phyloP scores from a whole-genome alignment of 2,113 vertebrate species.

The Lipophrys pholis region DNA sequence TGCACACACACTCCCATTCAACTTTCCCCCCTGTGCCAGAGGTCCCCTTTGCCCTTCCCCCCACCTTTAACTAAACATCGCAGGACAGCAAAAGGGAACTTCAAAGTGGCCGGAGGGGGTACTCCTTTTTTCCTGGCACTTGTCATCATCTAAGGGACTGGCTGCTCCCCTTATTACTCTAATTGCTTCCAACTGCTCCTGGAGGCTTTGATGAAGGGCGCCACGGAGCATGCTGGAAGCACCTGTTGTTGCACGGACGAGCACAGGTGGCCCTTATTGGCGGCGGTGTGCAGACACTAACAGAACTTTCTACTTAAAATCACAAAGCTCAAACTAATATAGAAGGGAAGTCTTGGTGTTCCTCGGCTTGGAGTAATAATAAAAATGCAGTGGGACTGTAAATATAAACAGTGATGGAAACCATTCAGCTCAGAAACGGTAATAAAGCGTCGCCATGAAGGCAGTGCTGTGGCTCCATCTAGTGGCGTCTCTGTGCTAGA shows the following conservation, averaged over 20 bases:
- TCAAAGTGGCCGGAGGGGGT: constrained; percentile 83
- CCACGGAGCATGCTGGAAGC: constrained; percentile 79
- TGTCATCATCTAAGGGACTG: constrained; percentile 84
- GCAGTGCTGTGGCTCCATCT: constrained; percentile 72
- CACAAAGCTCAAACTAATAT: constrained; percentile 22
- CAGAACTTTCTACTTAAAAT: constrained; percentile 25
- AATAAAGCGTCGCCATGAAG: not conserved
- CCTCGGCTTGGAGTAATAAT: constrained; percentile 22
- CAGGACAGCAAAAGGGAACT: constrained; percentile 83
- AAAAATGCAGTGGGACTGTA: not conserved
- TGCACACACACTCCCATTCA: constrained; percentile 74
- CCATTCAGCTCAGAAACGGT: not conserved
- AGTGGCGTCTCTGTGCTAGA: constrained; percentile 66
- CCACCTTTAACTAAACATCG: constrained; percentile 81
- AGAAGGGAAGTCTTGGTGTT: not conserved
- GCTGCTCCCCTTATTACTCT: constrained; percentile 84
- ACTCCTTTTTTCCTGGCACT: constrained; percentile 83
- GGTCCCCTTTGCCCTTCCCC: constrained; percentile 78
- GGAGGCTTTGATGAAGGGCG: constrained; percentile 83
- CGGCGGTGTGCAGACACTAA: constrained; percentile 31
- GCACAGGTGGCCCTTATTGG: constrained; percentile 77
- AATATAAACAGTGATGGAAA: constrained; percentile 4
- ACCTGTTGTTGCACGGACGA: constrained; percentile 81
- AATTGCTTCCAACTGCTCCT: constrained; percentile 86
- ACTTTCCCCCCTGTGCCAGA: constrained; percentile 76